Conservation (phyloP, 92 coral and sea anemone genomes). For the Actinostola sp. region DNA sequence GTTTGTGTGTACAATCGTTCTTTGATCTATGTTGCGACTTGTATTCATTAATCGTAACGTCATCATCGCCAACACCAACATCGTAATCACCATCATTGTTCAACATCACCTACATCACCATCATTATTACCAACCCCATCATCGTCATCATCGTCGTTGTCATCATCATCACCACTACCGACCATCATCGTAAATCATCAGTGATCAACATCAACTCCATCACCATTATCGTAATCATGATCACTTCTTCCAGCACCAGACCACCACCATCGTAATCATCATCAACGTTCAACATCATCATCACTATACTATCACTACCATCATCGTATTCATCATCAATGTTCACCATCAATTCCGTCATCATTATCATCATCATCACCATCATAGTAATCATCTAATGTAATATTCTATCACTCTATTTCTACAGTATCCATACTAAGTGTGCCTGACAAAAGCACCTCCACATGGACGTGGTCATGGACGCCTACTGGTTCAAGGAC, state of each 20-base stretch:
- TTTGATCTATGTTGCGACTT: no score
- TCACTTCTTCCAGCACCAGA: no score
- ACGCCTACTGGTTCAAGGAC: not conserved
- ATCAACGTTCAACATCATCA: not conserved
- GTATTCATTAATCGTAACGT: no score
- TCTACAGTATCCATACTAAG: constrained; percentile 21
- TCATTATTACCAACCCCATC: not conserved
- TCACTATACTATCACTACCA: not conserved
- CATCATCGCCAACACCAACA: no score
- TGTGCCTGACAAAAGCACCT: constrained; percentile 26
- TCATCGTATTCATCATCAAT: no score
- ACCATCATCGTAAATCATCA: not conserved
- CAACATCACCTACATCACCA: not conserved
- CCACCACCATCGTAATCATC: not conserved
- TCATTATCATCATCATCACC: not conserved
- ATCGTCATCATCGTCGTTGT: not conserved
- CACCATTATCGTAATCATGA: not conserved
- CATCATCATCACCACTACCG: not conserved
- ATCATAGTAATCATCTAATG: no score
- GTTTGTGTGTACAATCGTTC: no score
- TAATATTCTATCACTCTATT: not conserved
- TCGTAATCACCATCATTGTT: not conserved
- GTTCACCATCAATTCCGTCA: not conserved
- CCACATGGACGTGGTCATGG: constrained; percentile 36
- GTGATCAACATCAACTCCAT: no score